These are phyloP conservation scores for Phainopepla nitens DNA, from an alignment of 2,113 vertebrate species.

Conservation along the genomic window DNA sequence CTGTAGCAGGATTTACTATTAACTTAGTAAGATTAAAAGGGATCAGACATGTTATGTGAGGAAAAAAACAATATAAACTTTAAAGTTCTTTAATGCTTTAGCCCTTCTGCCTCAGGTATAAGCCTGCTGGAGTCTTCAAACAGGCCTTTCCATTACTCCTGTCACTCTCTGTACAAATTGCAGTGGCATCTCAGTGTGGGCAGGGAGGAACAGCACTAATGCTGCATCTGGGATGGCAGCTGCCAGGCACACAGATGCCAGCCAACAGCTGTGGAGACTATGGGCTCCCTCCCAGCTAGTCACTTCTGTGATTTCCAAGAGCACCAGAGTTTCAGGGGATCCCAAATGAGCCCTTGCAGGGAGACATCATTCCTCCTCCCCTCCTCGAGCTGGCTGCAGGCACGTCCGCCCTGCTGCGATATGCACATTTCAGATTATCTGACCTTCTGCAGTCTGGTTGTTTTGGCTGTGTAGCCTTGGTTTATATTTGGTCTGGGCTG, in stretches of 20 bases:
- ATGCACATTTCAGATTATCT: slow-evolving; percentile 46
- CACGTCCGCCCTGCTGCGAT: not conserved
- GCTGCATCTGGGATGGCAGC: not conserved
- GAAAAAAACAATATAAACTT: not conserved
- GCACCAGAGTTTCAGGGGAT: not conserved
- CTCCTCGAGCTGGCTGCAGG: not conserved
- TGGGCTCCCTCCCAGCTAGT: not conserved
- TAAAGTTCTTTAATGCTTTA: not conserved
- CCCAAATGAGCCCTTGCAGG: not conserved
- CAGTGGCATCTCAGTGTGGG: not conserved
- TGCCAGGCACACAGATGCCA: not conserved
- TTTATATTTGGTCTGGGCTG: slow-evolving; percentile 65
- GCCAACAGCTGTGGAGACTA: not conserved
- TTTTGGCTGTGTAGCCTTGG: slow-evolving; percentile 65
- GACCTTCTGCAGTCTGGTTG: slow-evolving; percentile 61
- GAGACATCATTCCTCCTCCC: not conserved
- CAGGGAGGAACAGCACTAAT: not conserved
- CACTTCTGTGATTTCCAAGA: not conserved
- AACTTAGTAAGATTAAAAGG: slow-evolving; percentile 27
- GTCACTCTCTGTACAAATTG: not conserved
- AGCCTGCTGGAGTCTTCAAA: not conserved
- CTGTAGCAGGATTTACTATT: not conserved
- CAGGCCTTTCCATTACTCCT: not conserved
- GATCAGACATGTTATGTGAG: slow-evolving; percentile 39
- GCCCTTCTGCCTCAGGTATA: not conserved